phyloP scores from a whole-genome alignment of 2,888 invertebrate genomes.

The Melikaiella ostensackeni region DNA sequence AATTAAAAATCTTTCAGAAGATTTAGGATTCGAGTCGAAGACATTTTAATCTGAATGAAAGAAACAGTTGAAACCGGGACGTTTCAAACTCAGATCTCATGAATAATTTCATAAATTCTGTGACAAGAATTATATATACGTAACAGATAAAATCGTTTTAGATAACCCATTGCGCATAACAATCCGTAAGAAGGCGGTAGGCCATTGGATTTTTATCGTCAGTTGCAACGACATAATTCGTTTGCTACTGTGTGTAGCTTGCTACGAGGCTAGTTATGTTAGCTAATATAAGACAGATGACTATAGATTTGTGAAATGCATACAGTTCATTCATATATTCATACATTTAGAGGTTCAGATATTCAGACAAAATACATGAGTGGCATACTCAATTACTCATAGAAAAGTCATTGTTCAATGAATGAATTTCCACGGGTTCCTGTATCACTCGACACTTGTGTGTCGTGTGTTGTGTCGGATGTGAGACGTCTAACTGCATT shows the following conservation, averaged over 20 bases:
- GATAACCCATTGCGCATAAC: not conserved
- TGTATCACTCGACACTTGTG: slow-evolving; percentile 21
- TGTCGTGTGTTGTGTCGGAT: slow-evolving; percentile 55
- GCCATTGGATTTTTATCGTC: not conserved
- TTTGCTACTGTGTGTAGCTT: not conserved
- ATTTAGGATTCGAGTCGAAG: too few species aligned
- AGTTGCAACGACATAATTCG: not conserved
- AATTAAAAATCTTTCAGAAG: too few species aligned
- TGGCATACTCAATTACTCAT: slow-evolving; percentile 40
- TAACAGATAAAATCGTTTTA: not conserved
- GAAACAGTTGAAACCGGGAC: too few species aligned
- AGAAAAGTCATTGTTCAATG: slow-evolving; percentile 59
- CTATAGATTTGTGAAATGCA: not conserved
- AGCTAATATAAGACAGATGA: not conserved
- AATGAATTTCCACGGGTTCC: slow-evolving; percentile 54
- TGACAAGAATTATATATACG: too few species aligned
- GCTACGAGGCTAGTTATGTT: not conserved
- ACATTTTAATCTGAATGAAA: too few species aligned
- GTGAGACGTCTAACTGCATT: slow-evolving; percentile 72
- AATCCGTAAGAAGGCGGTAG: not conserved
- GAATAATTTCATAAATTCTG: too few species aligned
- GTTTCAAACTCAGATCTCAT: too few species aligned
- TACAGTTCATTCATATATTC: not conserved
- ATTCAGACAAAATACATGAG: slow-evolving; percentile 37
- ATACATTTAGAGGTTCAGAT: not conserved